Evolutionary conservation across 2,888 invertebrate genomes (phyloP).

Genomic region (Sepiola atlantica): DNA sequence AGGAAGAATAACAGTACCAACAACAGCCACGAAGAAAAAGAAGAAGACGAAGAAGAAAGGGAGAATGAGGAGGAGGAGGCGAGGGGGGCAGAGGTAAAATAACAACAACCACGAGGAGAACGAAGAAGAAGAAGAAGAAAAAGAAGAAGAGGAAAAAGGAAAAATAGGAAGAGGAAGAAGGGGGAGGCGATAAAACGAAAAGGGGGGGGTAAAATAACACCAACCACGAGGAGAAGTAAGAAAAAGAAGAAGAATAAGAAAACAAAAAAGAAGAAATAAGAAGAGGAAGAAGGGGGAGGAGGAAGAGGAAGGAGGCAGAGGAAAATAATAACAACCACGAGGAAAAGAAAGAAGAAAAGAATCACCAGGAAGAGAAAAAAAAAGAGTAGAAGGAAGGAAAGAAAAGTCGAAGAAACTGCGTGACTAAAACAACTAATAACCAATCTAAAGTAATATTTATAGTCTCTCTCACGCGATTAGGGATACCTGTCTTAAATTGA

Average conservation of each 20-base stretch:
- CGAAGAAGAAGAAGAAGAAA: background rate
- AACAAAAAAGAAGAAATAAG: background rate
- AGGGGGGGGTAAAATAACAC: too few relatives aligned
- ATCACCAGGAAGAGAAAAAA: background rate
- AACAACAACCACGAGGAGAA: background rate
- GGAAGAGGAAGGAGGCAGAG: background rate
- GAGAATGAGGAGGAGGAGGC: too few relatives aligned
- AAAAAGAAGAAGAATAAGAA: background rate
- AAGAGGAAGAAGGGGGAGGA: background rate
- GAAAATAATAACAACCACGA: background rate
- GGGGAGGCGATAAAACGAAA: too few relatives aligned
- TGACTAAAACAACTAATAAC: background rate
- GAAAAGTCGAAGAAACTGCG: background rate
- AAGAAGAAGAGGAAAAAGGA: too few relatives aligned
- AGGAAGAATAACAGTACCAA: background rate
- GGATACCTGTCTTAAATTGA: too few relatives aligned
- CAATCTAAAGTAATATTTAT: too few relatives aligned
- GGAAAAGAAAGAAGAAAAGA: background rate
- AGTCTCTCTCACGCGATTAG: too few relatives aligned
- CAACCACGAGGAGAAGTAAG: background rate
- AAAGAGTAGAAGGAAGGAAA: background rate
- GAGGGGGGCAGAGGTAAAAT: too few relatives aligned
- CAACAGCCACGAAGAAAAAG: background rate
- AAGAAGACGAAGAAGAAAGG: background rate
- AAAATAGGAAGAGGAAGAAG: background rate